Conservation (phyloP, 2,113 vertebrate genomes). For the Serinus canaria region DNA sequence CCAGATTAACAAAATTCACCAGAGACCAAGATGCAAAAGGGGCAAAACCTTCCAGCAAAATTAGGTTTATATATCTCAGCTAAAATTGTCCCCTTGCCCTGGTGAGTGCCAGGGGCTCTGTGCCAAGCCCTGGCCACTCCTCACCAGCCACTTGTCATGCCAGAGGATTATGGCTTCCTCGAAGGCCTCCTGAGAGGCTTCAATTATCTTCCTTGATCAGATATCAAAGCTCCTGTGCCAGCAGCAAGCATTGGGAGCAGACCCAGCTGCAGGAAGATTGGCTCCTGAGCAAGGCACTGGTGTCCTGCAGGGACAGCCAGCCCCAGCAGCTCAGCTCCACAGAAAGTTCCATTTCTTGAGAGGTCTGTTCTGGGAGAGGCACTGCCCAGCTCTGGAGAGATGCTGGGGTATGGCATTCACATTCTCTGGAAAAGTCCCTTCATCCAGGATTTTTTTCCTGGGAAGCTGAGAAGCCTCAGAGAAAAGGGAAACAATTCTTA, state of each 20-base stretch:
- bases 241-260: accelerated
- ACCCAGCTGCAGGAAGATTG: accelerated
- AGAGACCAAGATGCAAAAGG: background rate
- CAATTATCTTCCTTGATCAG: background rate
- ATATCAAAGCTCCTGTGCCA: background rate
- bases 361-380: background rate
- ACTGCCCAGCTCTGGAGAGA: background rate
- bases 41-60: background rate
- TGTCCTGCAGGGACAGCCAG: background rate
- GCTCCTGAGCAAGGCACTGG: background rate
- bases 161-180: slow-evolving; percentile 10
- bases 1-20: background rate
- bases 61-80: background rate
- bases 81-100: background rate
- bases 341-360: background rate
- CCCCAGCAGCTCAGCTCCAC: background rate
- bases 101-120: background rate
- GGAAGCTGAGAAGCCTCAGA: no score
- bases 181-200: background rate
- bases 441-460: no score
- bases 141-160: background rate
- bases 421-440: no score
- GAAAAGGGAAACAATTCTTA: no score
- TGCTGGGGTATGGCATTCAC: background rate
- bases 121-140: background rate